Evolutionary conservation across 2,113 vertebrate genomes (phyloP).

Genomic region (Rhinichthys klamathensis): DNA sequence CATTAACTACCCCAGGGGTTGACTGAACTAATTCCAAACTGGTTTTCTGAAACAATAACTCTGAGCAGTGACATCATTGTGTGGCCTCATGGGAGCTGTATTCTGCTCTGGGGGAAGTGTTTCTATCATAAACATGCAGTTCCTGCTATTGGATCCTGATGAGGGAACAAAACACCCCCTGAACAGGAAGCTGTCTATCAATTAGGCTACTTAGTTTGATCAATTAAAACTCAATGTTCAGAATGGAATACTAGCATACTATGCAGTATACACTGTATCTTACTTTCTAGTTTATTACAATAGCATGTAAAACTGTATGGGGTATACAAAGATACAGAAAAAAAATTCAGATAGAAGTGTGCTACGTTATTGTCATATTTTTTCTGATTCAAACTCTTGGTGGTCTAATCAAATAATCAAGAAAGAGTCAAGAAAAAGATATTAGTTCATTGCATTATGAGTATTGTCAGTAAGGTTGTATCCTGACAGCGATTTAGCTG

Average conservation of each 20-base stretch:
- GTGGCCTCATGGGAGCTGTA: conserved; percentile 19
- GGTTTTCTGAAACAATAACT: conserved; percentile 14
- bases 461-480: too few species aligned
- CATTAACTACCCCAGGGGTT: not conserved
- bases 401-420: too few species aligned
- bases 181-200: conserved; percentile 14
- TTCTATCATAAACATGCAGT: conserved; percentile 18
- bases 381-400: too few species aligned
- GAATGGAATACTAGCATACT: not conserved
- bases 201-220: conserved; percentile 36
- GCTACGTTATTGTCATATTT: too few species aligned
- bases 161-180: conserved; percentile 3
- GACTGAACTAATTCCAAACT: not conserved
- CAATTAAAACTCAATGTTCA: not conserved
- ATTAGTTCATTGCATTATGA: too few species aligned
- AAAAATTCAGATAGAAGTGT: too few species aligned
- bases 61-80: conserved; percentile 4
- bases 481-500: conserved; percentile 9
- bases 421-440: too few species aligned
- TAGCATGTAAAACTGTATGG: not conserved
- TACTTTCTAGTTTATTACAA: not conserved
- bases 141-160: conserved; percentile 19
- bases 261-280: not conserved
- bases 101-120: conserved; percentile 34
- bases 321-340: not conserved